Base-by-base conservation (phyloP, 2,113 vertebrate genomes). In the Asarcornis scutulata region DNA sequence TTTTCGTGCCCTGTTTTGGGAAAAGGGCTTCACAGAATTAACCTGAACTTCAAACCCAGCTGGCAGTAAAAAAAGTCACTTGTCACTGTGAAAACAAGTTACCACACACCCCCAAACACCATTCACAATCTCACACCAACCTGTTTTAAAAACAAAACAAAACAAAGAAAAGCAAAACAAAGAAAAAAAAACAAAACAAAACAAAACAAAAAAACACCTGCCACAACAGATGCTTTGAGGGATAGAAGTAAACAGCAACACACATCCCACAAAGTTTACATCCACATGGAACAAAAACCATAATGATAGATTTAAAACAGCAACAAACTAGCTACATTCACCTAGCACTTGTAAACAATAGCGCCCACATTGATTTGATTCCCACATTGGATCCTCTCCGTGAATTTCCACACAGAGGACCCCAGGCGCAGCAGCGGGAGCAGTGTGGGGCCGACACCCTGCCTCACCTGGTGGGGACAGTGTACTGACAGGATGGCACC, bases 381-480 rank as follows among this genome's bases (percentile, higher is more conserved):
- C n/a, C 20, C 81, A 9, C 23, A 4, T 3, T 11, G 71, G 76
- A 21, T 4, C 44, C 32, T 17, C 3, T 5, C 9, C 6, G 0
- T 1, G 36, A 44, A 31, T 1, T 10, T 27, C 7, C 11, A 9
- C 17, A 11, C 2, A 26, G 40, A 12, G 12, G 9, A 2, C 2
- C 26, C 58, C 2, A 0, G 5, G 7, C 13, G 4, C 0, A 0
- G 27, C 42, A 52, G 17, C 36, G 4, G 12, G 44, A 25, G 31
- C 26, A 7, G 40, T 17, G 4, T 6, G 20, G 13, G 25, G 25
- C 25, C 9, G 0, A 0, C 8, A 6, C 7, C 1, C 7, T 4
- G 0, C 26, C 34, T 23, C 44, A 17, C 31, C 1, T 8, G 25
- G 46, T 10, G 0, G 36, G 58, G 6, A 21, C 0, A 2, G 38